A percentile compares a stretch with the other conserved stretches of the same genome.
Evolutionary conservation across 2,888 invertebrate genomes (phyloP).

Genomic region (Aspidapion aeneum): DNA sequence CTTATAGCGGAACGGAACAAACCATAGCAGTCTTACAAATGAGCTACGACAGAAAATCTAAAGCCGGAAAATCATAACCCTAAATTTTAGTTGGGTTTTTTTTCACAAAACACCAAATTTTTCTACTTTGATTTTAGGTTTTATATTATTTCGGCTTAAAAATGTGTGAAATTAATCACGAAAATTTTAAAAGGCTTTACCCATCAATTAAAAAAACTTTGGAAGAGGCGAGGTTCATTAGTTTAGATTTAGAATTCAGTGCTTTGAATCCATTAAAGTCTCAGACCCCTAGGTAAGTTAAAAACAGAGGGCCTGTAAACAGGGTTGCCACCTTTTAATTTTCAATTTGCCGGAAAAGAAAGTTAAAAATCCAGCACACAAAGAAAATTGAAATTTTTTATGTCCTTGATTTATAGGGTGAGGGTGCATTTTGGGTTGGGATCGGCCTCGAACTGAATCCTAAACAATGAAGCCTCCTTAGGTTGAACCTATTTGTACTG

Average conservation of each 20-base stretch:
- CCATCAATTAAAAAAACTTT: slow-evolving; percentile 55
- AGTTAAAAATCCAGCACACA: too few species aligned
- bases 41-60: too few species aligned
- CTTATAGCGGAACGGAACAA: not conserved
- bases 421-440: too few species aligned
- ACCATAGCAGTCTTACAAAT: not conserved
- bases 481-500: too few species aligned
- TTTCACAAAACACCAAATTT: not conserved
- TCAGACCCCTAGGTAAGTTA: slow-evolving; percentile 34
- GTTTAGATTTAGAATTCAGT: slow-evolving; percentile 74
- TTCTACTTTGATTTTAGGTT: not conserved
- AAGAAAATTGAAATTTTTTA: too few species aligned
- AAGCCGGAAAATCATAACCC: not conserved
- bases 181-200: slow-evolving; percentile 58
- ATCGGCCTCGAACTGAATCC: too few species aligned
- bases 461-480: too few species aligned
- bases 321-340: too few species aligned
- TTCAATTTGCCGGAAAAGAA: too few species aligned
- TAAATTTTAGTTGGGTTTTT: too few species aligned
- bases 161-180: slow-evolving; percentile 61
- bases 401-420: too few species aligned
- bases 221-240: slow-evolving; percentile 58
- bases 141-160: slow-evolving; percentile 4
- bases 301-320: too few species aligned
- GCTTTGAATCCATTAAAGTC: slow-evolving; percentile 48